Evolutionary conservation across 2,797 vertebrate species (phyloP), one percentile per base, ranked within the genome.

Genomic region (Urocyon cinereoargenteus): DNA sequence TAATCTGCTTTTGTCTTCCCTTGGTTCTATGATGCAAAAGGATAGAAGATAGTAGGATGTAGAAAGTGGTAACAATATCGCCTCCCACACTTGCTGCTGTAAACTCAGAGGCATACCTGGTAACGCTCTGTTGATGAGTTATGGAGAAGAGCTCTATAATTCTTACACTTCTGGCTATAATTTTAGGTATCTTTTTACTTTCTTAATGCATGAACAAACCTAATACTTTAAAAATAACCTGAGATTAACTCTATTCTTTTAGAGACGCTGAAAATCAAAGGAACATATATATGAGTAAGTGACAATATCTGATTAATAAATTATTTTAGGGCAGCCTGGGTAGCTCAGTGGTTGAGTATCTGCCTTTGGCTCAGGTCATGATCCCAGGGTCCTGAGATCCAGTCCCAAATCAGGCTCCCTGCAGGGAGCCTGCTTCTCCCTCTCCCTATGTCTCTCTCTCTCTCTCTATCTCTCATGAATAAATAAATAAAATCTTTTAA

Each of bases 181-280:
- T 18, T 78, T 77, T 36, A 70, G 49, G 72, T 90, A n/a, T 8
- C 6, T 45, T 45, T 45, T 45, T 61, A 73, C 8, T 87, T 94
- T 19, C 61, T 77, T 90, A 61, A 49, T 49, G 19, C 34, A 72
- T 77, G 57, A 83, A 92, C 51, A 95, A 91, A 91, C 24, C 19
- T 45, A 78, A 70, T 26, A 36, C 49, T 84, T 57, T 53, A 55
- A 34, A 91, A 93, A 78, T n/a, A 94, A 77, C 24, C 40, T 21
- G 5, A 92, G 24, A 81, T 70, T 57, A 72, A 92, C 4, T 83
- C 15, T 78, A 31, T 61, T 40, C 24, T 66, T 86, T 72, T 91
- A 87, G 40, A 85, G 72, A 88, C n/a, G 40, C 1, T 73, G 64
- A 93, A 93, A 97, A 73, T 55, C 70, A 85, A 88, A 94, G 66